Evolutionary conservation across 2,797 vertebrate genomes (phyloP).

Genomic region (Aphelocoma californica): DNA sequence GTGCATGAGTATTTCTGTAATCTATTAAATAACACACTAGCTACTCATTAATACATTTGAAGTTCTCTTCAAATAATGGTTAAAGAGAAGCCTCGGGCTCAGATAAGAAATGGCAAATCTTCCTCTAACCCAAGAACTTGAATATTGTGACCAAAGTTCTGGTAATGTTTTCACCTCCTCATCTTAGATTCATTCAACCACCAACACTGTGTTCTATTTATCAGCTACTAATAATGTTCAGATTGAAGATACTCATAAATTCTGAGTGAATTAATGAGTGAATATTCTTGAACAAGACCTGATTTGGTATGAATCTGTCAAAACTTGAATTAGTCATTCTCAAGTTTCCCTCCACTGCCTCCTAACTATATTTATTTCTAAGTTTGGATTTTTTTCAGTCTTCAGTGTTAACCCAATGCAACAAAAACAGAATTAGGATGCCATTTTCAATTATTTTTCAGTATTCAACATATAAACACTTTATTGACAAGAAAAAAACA

Average conservation of each 20-base stretch:
- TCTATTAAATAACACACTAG: neutral
- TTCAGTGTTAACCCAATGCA: neutral
- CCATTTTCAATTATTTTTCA: neutral
- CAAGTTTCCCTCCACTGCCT: neutral
- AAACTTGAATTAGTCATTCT: neutral
- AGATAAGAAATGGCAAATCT: neutral
- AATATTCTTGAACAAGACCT: neutral
- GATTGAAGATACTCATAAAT: neutral
- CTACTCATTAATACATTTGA: neutral
- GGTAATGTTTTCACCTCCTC: neutral
- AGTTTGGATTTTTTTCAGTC: neutral
- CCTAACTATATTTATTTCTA: neutral
- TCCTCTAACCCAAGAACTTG: neutral
- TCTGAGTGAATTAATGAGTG: neutral
- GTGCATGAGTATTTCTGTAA: neutral
- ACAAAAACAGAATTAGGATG: neutral
- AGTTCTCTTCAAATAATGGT: neutral
- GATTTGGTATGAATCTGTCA: neutral
- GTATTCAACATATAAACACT: neutral
- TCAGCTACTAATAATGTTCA: neutral
- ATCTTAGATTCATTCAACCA: neutral
- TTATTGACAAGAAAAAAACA: neutral
- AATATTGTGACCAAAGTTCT: neutral
- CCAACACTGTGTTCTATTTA: neutral
- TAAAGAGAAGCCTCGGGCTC: neutral